phyloP scores from a whole-genome alignment of 2,113 vertebrate genomes.

The Dicaeum eximium region DNA sequence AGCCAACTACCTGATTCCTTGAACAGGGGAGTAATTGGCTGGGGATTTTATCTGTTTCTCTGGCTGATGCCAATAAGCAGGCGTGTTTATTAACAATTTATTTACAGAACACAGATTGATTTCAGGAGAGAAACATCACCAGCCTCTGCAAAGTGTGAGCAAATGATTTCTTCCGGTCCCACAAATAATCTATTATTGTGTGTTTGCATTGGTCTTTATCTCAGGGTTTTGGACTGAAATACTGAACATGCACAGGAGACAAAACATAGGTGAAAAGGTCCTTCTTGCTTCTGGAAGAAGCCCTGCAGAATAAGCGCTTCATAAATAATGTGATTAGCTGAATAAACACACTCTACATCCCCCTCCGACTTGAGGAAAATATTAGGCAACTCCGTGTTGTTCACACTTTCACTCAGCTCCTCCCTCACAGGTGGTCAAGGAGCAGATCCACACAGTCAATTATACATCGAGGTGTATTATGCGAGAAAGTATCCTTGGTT shows the following conservation, averaged over 20 bases:
- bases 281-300: not conserved
- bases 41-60: slow-evolving; percentile 62
- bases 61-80: slow-evolving; percentile 52
- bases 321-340: not conserved
- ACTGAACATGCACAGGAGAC: not conserved
- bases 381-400: not conserved
- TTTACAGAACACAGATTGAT: slow-evolving; percentile 70
- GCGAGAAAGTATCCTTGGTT: not conserved
- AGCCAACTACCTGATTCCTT: slow-evolving; percentile 21
- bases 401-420: not conserved
- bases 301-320: not conserved
- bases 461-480: not conserved
- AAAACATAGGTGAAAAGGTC: not conserved
- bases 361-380: not conserved
- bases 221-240: not conserved
- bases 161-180: slow-evolving; percentile 26
- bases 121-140: slow-evolving; percentile 20
- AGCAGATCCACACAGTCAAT: not conserved
- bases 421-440: not conserved
- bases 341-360: not conserved
- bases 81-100: slow-evolving; percentile 70
- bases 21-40: slow-evolving; percentile 40
- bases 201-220: not conserved
- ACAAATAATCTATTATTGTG: slow-evolving; percentile 1
- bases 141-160: not conserved